Evolutionary conservation across 1,140 invertebrate species (phyloP).

Genomic region (Neodiprion virginianus): DNA sequence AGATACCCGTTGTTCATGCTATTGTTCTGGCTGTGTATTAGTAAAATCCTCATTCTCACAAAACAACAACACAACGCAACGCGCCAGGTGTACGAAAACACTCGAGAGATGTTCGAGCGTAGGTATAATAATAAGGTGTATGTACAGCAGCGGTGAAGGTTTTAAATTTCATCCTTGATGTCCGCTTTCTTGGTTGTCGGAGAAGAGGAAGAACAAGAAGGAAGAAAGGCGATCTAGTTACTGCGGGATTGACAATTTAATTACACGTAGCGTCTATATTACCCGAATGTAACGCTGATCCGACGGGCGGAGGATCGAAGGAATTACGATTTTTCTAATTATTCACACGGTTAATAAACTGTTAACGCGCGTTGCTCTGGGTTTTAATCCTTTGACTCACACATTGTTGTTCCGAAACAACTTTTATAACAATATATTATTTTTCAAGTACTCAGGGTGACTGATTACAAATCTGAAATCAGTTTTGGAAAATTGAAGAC

Average conservation of each 20-base stretch:
- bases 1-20: neutral
- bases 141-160: neutral
- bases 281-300: neutral
- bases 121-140: neutral
- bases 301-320: neutral
- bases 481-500: conserved; percentile 10
- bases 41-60: neutral
- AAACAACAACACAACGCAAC: conserved; percentile 7
- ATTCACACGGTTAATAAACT: conserved; percentile 26
- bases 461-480: conserved; percentile 16
- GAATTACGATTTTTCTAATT: neutral
- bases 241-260: conserved; percentile 20
- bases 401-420: conserved; percentile 28
- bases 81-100: conserved; percentile 16
- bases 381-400: conserved; percentile 5
- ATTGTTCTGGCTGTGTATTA: neutral
- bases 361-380: conserved; percentile 26
- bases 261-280: too few species aligned
- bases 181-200: neutral
- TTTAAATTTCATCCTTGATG: conserved; percentile 34
- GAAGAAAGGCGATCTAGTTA: conserved; percentile 21
- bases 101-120: neutral
- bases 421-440: conserved; percentile 16
- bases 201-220: conserved; percentile 13
- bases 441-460: conserved; percentile 38